Percentiles rank a stretch among this genome's conserved stretches.
phyloP scores from a whole-genome alignment of 2,113 vertebrate species.

The Steatornis caripensis region DNA sequence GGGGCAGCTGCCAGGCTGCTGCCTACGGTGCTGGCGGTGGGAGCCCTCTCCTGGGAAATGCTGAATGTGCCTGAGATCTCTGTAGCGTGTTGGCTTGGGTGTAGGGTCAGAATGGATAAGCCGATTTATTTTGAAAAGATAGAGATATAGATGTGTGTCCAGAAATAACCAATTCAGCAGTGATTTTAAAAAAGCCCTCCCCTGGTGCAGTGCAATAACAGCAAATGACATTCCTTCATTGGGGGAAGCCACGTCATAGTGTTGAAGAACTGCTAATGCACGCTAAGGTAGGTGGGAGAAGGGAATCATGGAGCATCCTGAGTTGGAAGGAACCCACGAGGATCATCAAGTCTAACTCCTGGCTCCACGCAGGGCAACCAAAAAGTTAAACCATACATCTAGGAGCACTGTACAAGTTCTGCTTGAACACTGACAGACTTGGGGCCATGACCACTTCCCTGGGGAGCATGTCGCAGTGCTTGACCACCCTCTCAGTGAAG shows the following conservation, averaged over 20 bases:
- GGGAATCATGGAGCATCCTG: neutral
- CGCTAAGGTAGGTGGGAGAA: neutral
- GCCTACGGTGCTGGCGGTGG: neutral
- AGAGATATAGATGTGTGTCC: neutral
- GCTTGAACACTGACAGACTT: too few relatives aligned
- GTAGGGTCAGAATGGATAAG: neutral
- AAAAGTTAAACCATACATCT: too few relatives aligned
- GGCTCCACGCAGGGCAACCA: too few relatives aligned
- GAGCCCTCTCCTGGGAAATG: neutral
- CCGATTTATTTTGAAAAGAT: too few relatives aligned
- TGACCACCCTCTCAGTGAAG: neutral
- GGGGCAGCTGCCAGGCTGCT: neutral
- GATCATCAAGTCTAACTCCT: too few relatives aligned
- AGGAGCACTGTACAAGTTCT: too few relatives aligned
- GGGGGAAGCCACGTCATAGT: neutral
- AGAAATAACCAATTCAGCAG: neutral
- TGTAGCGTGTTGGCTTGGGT: neutral
- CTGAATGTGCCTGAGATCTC: neutral
- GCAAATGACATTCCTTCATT: neutral
- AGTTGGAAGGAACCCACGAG: neutral
- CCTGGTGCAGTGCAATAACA: neutral
- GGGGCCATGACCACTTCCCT: neutral
- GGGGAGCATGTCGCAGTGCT: neutral
- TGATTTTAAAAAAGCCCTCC: neutral
- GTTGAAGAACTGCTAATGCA: fast-evolving